phyloP scores from a whole-genome alignment of 2,888 invertebrate genomes.

The Acanthosepion esculentum region DNA sequence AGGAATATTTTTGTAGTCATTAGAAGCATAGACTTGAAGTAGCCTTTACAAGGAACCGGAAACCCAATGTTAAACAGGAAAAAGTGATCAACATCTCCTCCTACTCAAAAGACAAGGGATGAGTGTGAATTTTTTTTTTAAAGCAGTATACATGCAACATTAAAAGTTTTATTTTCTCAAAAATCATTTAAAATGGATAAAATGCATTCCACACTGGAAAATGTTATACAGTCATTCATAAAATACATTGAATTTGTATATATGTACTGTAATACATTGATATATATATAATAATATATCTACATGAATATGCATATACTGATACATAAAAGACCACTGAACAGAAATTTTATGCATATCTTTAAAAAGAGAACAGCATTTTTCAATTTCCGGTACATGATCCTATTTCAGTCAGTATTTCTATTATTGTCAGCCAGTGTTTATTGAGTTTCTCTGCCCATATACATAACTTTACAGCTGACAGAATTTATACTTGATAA shows the following conservation, averaged over 20 bases:
- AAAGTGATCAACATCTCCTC: no score
- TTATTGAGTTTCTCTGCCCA: background rate
- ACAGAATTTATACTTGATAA: background rate
- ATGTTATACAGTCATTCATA: background rate
- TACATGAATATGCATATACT: background rate
- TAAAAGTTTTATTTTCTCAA: no score
- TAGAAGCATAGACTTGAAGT: no score
- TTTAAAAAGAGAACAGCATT: conserved; percentile 11
- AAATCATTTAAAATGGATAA: background rate
- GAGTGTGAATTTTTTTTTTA: no score
- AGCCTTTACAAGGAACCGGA: no score
- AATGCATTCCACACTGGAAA: background rate
- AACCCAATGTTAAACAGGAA: no score
- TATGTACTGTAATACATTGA: no score
- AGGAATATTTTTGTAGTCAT: no score
- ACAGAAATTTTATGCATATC: no score
- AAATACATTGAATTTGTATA: background rate
- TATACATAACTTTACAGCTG: background rate
- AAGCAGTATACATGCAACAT: no score
- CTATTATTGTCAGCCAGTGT: background rate
- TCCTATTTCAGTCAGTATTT: background rate
- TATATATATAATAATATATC: background rate
- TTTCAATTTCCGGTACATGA: conserved; percentile 33
- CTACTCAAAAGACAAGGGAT: no score
- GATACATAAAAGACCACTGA: background rate